Conservation (phyloP, 2,797 vertebrate genomes). For the Hyperoplus lanceolatus region DNA sequence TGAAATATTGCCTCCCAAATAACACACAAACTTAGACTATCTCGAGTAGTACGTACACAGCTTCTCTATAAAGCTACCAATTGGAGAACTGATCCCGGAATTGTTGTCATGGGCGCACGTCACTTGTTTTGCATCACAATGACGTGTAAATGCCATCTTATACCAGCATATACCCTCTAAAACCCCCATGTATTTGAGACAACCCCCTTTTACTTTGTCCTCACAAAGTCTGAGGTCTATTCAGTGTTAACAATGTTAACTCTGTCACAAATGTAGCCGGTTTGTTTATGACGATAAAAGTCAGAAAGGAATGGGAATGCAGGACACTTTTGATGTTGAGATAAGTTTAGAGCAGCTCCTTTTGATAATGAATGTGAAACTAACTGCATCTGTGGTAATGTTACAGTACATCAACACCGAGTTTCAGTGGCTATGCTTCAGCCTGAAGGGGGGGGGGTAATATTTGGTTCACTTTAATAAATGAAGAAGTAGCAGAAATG, state of each 20-base stretch:
- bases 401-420: constrained; percentile 1
- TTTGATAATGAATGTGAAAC: constrained; percentile 6
- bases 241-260: no score
- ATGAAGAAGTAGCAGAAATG: background rate
- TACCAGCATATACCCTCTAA: background rate
- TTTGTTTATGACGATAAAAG: no score
- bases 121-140: background rate
- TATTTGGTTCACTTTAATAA: background rate
- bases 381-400: background rate
- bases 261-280: background rate
- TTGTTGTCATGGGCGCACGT: background rate
- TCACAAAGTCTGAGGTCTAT: no score
- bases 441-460: background rate
- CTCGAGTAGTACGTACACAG: background rate
- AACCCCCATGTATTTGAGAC: background rate
- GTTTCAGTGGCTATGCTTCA: background rate
- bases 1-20: background rate
- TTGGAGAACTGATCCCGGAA: background rate
- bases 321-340: background rate
- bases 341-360: background rate
- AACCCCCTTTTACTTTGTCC: background rate
- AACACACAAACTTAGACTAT: no score
- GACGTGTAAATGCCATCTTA: background rate
- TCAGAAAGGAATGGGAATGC: background rate
- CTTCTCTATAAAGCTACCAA: background rate